These are phyloP conservation scores for Phrynocephalus versicolor DNA, from an alignment of 2,113 vertebrate genomes.

Conservation along the genomic window DNA sequence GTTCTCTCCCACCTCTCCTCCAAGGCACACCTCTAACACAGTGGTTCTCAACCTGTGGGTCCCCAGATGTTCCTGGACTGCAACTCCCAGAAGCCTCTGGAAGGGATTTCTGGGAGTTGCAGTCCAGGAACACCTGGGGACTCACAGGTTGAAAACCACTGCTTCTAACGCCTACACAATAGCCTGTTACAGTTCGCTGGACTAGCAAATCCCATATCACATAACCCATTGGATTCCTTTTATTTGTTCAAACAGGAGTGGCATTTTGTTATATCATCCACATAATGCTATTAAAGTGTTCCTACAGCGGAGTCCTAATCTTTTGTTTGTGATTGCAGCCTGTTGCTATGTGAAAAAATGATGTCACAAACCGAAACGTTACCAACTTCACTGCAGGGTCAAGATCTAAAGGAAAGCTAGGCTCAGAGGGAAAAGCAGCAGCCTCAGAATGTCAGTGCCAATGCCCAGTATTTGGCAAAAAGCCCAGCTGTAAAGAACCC, in stretches of 20 bases:
- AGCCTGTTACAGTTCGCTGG: background rate
- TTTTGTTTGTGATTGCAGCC: constrained; percentile 15
- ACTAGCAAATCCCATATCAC: background rate
- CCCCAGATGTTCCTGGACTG: too few relatives aligned
- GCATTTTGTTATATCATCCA: background rate
- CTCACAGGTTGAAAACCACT: too few relatives aligned
- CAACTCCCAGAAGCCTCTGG: too few relatives aligned
- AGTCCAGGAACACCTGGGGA: too few relatives aligned
- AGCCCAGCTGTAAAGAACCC: background rate
- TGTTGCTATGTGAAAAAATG: constrained; percentile 14
- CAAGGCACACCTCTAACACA: background rate
- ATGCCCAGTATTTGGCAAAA: constrained; percentile 4
- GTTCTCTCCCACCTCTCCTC: background rate
- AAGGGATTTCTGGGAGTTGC: too few relatives aligned
- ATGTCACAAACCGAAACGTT: constrained; percentile 28
- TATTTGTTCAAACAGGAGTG: background rate
- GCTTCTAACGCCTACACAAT: background rate
- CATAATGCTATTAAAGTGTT: constrained; percentile 1
- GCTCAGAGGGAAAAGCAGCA: constrained; percentile 10
- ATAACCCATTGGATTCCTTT: background rate
- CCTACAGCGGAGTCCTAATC: constrained; percentile 22
- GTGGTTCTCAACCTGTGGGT: too few relatives aligned
- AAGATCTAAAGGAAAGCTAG: background rate
- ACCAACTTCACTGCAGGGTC: constrained; percentile 20
- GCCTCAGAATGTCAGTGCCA: constrained; percentile 18